Conservation (phyloP, 2,113 vertebrate species). For the Chlamydotis undulata region DNA sequence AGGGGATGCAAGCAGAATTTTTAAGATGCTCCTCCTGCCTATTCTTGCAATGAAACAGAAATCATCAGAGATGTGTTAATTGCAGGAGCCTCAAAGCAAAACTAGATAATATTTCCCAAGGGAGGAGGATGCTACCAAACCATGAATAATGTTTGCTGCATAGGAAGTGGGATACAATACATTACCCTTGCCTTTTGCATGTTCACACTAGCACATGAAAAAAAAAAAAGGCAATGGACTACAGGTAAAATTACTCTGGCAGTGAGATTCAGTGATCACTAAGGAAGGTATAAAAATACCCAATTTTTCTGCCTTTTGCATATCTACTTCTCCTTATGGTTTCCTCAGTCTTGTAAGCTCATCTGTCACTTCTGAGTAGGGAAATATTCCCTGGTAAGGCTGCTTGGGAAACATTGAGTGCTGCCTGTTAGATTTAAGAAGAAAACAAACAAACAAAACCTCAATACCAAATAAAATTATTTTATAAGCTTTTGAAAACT, state of each 20-base stretch:
- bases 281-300: not conserved
- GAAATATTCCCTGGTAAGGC: not conserved
- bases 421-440: not conserved
- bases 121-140: not conserved
- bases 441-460: not conserved
- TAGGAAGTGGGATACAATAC: not conserved
- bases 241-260: not conserved
- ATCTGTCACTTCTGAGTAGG: not conserved
- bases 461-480: not conserved
- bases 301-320: not conserved
- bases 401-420: not conserved
- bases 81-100: not conserved
- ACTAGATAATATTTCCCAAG: not conserved
- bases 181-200: not conserved
- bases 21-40: not conserved
- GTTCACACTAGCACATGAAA: not conserved
- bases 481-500: not conserved
- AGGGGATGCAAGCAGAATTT: not conserved
- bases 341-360: not conserved
- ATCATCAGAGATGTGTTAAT: not conserved
- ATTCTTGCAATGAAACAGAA: not conserved
- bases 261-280: not conserved
- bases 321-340: not conserved
- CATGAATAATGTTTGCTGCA: not conserved
- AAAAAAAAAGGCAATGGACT: not conserved